Base-by-base conservation (phyloP, 2,797 vertebrate genomes). In the Macrochelys suwanniensis region DNA sequence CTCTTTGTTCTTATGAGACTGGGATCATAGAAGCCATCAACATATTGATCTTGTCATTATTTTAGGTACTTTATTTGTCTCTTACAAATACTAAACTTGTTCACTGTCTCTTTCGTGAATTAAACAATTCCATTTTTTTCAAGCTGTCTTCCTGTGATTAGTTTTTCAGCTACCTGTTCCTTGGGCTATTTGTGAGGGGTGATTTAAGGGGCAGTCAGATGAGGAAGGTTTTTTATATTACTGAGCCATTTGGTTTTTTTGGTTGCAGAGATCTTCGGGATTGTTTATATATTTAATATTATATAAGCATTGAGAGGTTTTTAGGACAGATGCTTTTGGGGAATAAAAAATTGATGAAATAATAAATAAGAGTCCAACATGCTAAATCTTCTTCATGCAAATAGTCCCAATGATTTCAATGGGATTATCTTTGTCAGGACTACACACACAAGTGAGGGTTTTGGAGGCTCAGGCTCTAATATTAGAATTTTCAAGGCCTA, bases 401-500 rank as follows among this genome's bases (percentile, higher is more conserved):
- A 50, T 3, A 49, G 49, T 33, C 59, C 6, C 11, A 26, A 37
- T 86, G 59, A 82, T 47, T 90, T 57, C 85, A 79, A 56, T 49
- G 82, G 51, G 54, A 68, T 84, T 49, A 6, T 47, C 91, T 90
- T 80, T 92, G n/a, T 78, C 76, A 42, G 74, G 51, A 74, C 51
- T 87, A 79, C 59, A 95, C 74, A 4, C 7, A 21, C 80, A 37
- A 74, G 74, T 37, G 89, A 93, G 86, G n/a, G 47, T 76, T 90
- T 91, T 94, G 11, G 28, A 82, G 53, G 83, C 59, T 68, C 59
- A 82, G 88, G 85, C 49, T 45, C 23, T 65, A 45, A 94, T 2
- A 81, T 81, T 81, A 94, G 33, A 5, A 21, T 71, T 95, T 94
- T 85, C 77, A 85, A 25, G 50, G 65, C 81, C 91, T 56, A 28